Conservation (phyloP, 1,140 invertebrate genomes). For the Ceratosolen fusciceps region DNA sequence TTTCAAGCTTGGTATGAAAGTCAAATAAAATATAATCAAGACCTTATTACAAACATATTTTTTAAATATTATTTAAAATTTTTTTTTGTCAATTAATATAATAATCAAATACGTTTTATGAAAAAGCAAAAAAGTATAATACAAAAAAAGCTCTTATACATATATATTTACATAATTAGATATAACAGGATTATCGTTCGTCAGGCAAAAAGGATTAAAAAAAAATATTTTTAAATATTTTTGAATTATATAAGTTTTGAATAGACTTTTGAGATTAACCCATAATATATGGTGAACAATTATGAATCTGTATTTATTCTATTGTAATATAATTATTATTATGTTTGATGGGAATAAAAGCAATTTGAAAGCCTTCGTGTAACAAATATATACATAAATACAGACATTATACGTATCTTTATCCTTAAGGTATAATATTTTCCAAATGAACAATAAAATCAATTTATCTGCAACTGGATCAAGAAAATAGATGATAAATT, state of each 20-base stretch:
- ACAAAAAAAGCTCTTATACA: neutral
- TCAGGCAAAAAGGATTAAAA: neutral
- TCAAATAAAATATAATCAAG: neutral
- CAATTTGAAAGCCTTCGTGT: no score
- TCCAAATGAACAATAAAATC: no score
- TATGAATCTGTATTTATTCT: no score
- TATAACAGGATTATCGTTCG: conserved; percentile 2
- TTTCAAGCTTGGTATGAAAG: neutral
- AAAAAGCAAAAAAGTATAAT: neutral
- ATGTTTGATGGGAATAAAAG: no score
- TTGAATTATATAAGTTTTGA: neutral
- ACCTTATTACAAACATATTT: neutral
- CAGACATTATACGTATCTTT: no score
- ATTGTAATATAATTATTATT: no score
- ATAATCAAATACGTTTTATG: neutral
- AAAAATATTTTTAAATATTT: neutral
- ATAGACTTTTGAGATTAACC: no score
- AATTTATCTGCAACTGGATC: no score
- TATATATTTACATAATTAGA: neutral
- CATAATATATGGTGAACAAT: no score
- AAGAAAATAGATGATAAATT: no score
- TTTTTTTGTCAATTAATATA: neutral
- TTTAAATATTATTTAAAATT: neutral
- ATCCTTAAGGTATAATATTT: no score
- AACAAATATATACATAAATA: no score